Evolutionary conservation across 2,113 vertebrate species (phyloP).

Genomic region (Geococcyx californianus): DNA sequence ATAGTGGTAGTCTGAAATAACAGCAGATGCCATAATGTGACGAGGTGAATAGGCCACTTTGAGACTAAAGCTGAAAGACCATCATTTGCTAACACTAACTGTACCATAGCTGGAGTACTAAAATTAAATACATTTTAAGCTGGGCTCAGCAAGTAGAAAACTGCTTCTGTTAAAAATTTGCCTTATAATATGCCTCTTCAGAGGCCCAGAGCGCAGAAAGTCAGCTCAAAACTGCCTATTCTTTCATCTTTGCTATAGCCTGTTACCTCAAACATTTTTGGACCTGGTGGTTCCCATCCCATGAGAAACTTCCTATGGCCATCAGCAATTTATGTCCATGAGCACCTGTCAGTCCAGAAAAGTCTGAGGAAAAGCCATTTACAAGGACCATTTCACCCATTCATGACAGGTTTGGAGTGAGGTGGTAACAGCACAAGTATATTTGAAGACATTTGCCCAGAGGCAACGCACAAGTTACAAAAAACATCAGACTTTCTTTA

Average conservation of each 20-base stretch:
- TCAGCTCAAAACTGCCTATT: neutral
- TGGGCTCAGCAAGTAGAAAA: neutral
- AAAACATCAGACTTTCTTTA: neutral
- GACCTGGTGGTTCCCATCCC: neutral
- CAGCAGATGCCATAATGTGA: neutral
- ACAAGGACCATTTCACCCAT: neutral
- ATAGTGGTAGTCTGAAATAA: neutral
- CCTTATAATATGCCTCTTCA: neutral
- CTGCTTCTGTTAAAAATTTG: neutral
- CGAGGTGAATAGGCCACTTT: neutral
- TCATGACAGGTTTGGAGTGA: neutral
- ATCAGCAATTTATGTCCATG: neutral
- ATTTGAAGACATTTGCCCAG: neutral
- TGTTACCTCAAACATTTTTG: neutral
- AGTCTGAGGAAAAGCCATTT: neutral
- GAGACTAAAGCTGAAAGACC: neutral
- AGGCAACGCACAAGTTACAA: neutral
- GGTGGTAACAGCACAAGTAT: neutral
- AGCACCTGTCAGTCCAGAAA: neutral
- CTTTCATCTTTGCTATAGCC: neutral
- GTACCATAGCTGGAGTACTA: neutral
- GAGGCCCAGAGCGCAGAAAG: neutral
- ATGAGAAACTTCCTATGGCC: neutral
- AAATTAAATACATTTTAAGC: neutral
- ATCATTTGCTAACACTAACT: neutral